Conservation (phyloP, 2,113 vertebrate species). For the Zosterops japonicus region DNA sequence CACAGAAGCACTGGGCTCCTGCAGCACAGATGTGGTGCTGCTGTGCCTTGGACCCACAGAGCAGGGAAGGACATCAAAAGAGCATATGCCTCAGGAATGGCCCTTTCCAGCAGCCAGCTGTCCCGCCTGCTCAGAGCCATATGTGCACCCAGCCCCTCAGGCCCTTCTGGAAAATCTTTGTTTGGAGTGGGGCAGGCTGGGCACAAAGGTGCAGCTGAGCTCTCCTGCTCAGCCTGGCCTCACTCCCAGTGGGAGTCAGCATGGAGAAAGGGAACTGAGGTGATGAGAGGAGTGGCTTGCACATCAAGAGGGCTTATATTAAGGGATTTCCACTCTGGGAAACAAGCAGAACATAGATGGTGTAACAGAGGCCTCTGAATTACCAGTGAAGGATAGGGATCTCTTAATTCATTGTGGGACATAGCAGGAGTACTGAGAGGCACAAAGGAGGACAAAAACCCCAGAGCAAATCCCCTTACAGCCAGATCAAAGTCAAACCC, state of each 20-base stretch:
- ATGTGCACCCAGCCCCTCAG: neutral
- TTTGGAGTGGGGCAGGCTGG: neutral
- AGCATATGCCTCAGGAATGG: neutral
- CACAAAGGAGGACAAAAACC: neutral
- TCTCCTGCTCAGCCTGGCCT: rapidly evolving
- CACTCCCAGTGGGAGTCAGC: rapidly evolving
- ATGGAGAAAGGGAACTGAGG: neutral
- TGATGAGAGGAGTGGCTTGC: neutral
- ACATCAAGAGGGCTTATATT: neutral
- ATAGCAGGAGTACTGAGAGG: neutral
- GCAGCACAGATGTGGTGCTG: constrained; percentile 1
- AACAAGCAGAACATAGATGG: neutral
- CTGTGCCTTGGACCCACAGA: neutral
- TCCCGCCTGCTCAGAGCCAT: neutral
- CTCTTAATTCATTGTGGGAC: neutral
- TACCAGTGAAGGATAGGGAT: neutral
- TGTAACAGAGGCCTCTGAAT: neutral
- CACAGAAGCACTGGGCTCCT: neutral
- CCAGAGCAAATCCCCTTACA: neutral
- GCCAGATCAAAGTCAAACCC: neutral
- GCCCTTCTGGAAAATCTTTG: neutral
- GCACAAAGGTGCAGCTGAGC: neutral
- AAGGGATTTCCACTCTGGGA: neutral
- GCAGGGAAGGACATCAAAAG: constrained; percentile 20
- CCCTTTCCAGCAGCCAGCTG: constrained; percentile 2